Evolutionary conservation across 2,888 invertebrate species (phyloP).

Genomic region (Drosophila pseudotakahashii): DNA sequence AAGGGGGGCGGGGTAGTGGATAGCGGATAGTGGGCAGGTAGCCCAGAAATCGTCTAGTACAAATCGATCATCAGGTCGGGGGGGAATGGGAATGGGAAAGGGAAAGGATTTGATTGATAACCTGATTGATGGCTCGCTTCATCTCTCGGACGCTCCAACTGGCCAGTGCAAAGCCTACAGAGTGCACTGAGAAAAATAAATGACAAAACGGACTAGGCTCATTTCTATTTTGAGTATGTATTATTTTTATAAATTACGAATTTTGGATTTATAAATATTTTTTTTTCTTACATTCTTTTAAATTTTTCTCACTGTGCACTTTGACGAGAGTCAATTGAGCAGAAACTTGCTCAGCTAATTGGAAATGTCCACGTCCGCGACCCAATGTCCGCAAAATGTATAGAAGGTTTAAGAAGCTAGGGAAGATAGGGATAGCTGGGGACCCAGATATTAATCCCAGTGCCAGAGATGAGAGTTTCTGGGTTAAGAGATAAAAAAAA

Average conservation of each 20-base stretch:
- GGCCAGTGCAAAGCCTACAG: constrained; percentile 29
- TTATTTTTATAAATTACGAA: too few relatives aligned
- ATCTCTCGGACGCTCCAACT: constrained; percentile 39
- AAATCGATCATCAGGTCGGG: constrained; percentile 53
- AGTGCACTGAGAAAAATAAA: constrained; percentile 1
- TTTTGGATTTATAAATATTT: too few relatives aligned
- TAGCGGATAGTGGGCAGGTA: constrained; percentile 34
- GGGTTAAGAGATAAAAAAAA: not conserved
- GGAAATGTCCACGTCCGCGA: constrained; percentile 28
- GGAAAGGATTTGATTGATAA: constrained; percentile 46
- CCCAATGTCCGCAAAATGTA: constrained; percentile 11
- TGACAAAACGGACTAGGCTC: too few relatives aligned
- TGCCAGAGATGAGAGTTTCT: not conserved
- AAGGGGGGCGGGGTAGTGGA: constrained; percentile 12
- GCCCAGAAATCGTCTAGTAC: constrained; percentile 36
- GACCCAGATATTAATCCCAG: constrained; percentile 1
- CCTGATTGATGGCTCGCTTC: constrained; percentile 73
- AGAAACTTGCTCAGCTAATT: constrained; percentile 31
- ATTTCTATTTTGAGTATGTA: too few relatives aligned
- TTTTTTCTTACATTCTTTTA: too few relatives aligned
- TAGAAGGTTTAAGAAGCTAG: constrained; percentile 1
- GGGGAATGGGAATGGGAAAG: not conserved
- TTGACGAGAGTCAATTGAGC: constrained; percentile 24
- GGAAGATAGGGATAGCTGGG: not conserved
- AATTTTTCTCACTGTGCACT: constrained; percentile 9